Base-by-base conservation (phyloP, 2,888 invertebrate genomes). In the Anthoptus insignis region DNA sequence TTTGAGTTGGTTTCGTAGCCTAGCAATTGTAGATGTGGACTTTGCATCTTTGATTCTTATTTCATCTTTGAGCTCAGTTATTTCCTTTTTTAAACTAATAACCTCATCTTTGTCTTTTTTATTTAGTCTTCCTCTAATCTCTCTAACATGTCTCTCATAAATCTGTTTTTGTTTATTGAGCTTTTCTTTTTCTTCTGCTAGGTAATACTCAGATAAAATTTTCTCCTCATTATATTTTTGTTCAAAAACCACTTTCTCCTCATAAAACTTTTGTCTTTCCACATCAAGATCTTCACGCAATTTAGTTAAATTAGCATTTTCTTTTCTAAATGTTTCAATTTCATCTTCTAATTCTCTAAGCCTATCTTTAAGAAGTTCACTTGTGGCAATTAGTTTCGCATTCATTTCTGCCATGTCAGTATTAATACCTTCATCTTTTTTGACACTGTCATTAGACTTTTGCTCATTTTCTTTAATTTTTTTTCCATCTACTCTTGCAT, bases 21-120 rank as follows among this genome's bases (percentile, higher is more conserved):
- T 93, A 0, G 96, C 96, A 78, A 96, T 96, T 0, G 94, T 94
- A 0, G 96, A 95, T 5, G 96, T 95, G 78, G 96, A 96, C 76
- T 95, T 95, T 14, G 95, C 95, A 75, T 97, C 97, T 86, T 96
- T 97, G n/a, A 95, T 81, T 78, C 94, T 95, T 16, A 96, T 88
- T 71, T 97, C 96, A 69, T 96, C 95, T 81, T 95, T 95, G 0
- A 97, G 83, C 49, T 94, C 93, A 59, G 90, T 94, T 34, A 97
- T 83, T 84, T 97, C 95, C 64, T 95, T 94, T 75, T 94, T 96
- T 9, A 97, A 84, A 69, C 88, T 91, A 1, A 94, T 84, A 11
- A 96, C 93, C 85, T 97, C 97, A 78, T 96, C 96, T 71, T 96
- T 95, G 66, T 97, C 97, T 79, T 95, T 95, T 77, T 94, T 96